phyloP scores from a whole-genome alignment of 2,888 invertebrate species.

The Mechanitis mazaeus region DNA sequence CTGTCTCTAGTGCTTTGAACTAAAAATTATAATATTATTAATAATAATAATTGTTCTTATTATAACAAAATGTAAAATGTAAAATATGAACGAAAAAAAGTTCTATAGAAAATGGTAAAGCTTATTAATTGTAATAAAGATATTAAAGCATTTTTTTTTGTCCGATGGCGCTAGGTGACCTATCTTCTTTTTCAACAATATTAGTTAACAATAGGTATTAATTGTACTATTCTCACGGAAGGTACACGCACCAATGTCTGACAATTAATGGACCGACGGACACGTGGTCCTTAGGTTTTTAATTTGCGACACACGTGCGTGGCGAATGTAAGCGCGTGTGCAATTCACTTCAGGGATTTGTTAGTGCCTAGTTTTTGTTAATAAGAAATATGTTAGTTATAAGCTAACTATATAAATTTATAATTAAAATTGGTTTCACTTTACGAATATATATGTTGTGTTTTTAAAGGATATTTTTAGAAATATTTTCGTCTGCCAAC shows the following conservation, averaged over 20 bases:
- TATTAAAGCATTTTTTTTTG: no score
- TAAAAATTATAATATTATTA: no score
- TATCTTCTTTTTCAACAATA: conserved; percentile 6
- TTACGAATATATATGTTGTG: conserved; percentile 3
- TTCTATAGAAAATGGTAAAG: no score
- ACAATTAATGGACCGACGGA: conserved; percentile 60
- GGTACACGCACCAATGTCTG: conserved; percentile 43
- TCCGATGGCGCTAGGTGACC: not conserved
- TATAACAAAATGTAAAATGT: no score
- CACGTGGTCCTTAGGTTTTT: conserved; percentile 57
- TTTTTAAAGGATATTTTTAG: conserved; percentile 3
- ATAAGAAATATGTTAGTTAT: conserved; percentile 24
- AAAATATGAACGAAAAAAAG: no score
- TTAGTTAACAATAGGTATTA: conserved; percentile 38
- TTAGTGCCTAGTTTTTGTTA: conserved; percentile 23
- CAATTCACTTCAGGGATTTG: conserved; percentile 28
- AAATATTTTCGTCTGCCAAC: conserved; percentile 32
- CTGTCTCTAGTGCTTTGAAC: not conserved
- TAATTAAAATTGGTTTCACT: conserved; percentile 2
- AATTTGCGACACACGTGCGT: conserved; percentile 69
- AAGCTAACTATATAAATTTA: conserved; percentile 8
- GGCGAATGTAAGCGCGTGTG: conserved; percentile 63
- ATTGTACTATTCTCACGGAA: conserved; percentile 56
- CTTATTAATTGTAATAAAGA: no score
- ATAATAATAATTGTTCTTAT: no score